Conservation (phyloP, 1,140 invertebrate species). For the Chlorops oryzae region DNA sequence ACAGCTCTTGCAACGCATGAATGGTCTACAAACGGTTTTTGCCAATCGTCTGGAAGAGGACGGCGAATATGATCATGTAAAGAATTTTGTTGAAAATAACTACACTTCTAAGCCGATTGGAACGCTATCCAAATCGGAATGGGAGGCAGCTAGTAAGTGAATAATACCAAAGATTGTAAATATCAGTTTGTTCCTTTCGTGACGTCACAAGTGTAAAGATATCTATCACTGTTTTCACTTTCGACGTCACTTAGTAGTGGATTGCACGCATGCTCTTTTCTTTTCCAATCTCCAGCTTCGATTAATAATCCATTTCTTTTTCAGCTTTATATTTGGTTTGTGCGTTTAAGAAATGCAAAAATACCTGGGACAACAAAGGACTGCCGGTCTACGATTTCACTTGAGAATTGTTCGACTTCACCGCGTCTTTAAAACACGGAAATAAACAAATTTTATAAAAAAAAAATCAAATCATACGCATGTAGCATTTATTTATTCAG, state of each 20-base stretch:
- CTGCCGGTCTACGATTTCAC: conserved; percentile 53
- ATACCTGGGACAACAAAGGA: conserved; percentile 56
- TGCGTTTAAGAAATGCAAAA: conserved; percentile 74
- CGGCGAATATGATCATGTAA: conserved; percentile 69
- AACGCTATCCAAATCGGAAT: conserved; percentile 84
- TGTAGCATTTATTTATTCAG: too few relatives aligned
- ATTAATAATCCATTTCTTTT: conserved; percentile 51
- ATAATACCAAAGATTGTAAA: neutral
- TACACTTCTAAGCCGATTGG: conserved; percentile 56
- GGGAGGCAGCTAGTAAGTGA: conserved; percentile 83
- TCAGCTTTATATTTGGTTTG: conserved; percentile 78
- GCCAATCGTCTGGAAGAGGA: conserved; percentile 50
- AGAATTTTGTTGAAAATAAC: conserved; percentile 12
- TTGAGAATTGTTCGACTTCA: too few relatives aligned
- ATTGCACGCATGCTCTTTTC: too few relatives aligned
- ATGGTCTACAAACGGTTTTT: conserved; percentile 66
- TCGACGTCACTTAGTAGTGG: too few relatives aligned
- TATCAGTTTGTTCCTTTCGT: too few relatives aligned
- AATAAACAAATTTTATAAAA: too few relatives aligned
- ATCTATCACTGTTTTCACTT: too few relatives aligned
- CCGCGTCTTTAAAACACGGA: too few relatives aligned
- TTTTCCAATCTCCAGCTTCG: too few relatives aligned
- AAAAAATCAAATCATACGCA: too few relatives aligned
- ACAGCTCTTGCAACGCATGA: conserved; percentile 66
- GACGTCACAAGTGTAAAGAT: too few relatives aligned